Base-by-base conservation (phyloP, 1,140 invertebrate genomes). In the Brachionus calyciflorus region DNA sequence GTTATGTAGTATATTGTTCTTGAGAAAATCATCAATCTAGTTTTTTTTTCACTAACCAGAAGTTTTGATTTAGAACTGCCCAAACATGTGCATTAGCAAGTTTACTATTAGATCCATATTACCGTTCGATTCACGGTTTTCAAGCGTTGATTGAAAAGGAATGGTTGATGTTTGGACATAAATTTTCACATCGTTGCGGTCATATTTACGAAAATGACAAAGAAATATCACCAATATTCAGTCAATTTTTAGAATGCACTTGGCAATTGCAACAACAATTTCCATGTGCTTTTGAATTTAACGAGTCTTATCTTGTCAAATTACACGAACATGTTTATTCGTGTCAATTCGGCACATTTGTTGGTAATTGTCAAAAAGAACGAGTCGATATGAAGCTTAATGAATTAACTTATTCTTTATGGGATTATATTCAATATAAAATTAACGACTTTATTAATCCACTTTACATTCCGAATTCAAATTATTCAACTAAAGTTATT, bases 161-260 rank as follows among this genome's bases (percentile, higher is more conserved):
- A 84, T 99, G 97, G 97, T 87, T 98, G 0, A 93, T 93, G 63
- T 99, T 98, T 87, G 97, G 97, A 3, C 96, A 99, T 83, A 99
- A 99, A 85, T 99, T 99, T 87, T 92, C 94, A 84, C 24, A 73
- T 37, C 46, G 78, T 10, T 63, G 78, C 33, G 37, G 48, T 28
- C 60, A 46, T 10, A 26, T 76, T 1, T 49, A 77, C 2, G 95
- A 98, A 85, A 94, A 98, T 81, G 91, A 94, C 79, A 94, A 96
- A 83, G 96, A 99, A 84, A 88, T 96, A 40, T 98, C 96, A 0
- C 97, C 97, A 0, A 93, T 99, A 26, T 77, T 63, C 28, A 37
- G 21, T n/a, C 49, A 99, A 83, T 99, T 98, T 84, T 91, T 99
- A 78, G 97, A 99, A 82, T 96, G 95, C 83, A 94, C 99, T 0